phyloP scores from a whole-genome alignment of 2,888 invertebrate species.

The Sylvicola fuscatus region DNA sequence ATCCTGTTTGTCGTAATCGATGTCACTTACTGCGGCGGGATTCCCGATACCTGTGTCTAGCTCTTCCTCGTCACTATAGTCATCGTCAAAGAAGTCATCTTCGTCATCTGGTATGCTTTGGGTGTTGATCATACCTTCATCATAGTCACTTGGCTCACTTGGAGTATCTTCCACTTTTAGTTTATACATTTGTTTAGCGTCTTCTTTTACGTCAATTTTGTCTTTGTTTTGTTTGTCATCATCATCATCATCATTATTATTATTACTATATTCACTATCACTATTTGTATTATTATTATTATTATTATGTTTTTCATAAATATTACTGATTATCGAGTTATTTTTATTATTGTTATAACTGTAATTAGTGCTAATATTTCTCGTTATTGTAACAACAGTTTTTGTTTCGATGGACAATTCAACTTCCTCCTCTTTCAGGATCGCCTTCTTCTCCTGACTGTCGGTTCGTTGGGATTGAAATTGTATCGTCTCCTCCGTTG shows the following conservation, averaged over 20 bases:
- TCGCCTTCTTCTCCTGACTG: slow-evolving; percentile 14
- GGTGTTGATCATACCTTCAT: slow-evolving; percentile 4
- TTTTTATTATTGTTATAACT: slow-evolving; percentile 2
- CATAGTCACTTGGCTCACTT: slow-evolving; percentile 5
- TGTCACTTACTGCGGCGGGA: too few species aligned
- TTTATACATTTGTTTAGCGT: slow-evolving; percentile 2
- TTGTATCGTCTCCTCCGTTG: slow-evolving; percentile 15
- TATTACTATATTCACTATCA: slow-evolving; percentile 9
- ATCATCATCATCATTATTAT: slow-evolving; percentile 6
- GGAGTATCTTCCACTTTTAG: slow-evolving; percentile 3
- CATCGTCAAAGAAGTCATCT: slow-evolving; percentile 3
- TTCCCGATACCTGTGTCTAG: neutral
- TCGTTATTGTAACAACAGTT: too few species aligned
- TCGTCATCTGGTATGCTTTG: neutral
- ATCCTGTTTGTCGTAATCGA: too few species aligned
- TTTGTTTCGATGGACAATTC: neutral
- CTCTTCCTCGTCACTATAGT: slow-evolving; percentile 1
- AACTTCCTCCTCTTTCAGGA: slow-evolving; percentile 11
- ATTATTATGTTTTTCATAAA: slow-evolving; percentile 2
- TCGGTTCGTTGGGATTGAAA: slow-evolving; percentile 8
- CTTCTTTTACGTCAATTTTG: slow-evolving; percentile 4
- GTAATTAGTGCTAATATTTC: neutral
- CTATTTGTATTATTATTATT: slow-evolving; percentile 6
- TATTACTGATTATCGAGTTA: slow-evolving; percentile 3
- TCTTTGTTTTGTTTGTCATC: slow-evolving; percentile 4